These are phyloP conservation scores for Hermaeophaga mercurialis DNA, from an alignment of 2,888 invertebrate species.

Conservation along the genomic window DNA sequence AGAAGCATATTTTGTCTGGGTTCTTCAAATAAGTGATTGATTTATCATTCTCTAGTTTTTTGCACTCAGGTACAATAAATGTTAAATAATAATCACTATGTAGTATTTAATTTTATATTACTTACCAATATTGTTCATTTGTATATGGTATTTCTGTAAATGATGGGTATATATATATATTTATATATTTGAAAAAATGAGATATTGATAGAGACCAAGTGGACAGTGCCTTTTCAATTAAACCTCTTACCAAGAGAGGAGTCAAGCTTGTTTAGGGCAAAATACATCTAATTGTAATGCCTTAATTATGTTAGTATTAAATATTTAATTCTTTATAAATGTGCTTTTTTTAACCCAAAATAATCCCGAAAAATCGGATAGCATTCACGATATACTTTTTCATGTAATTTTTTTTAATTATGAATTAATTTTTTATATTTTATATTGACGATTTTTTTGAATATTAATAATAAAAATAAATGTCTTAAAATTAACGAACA, in stretches of 20 bases:
- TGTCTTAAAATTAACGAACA: too few relatives aligned
- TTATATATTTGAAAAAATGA: conserved; percentile 35
- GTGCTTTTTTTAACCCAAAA: too few relatives aligned
- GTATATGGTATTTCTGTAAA: conserved; percentile 38
- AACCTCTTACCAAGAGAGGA: conserved; percentile 32
- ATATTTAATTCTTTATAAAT: conserved; percentile 43
- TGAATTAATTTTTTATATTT: too few relatives aligned
- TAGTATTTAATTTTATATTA: conserved; percentile 43
- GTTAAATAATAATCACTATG: conserved; percentile 36
- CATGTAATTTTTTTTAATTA: too few relatives aligned
- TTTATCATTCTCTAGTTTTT: conserved; percentile 34
- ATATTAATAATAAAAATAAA: too few relatives aligned
- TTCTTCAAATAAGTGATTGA: too few relatives aligned
- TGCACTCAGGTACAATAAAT: conserved; percentile 44
- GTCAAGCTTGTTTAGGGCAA: conserved; percentile 46
- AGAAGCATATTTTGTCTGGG: too few relatives aligned
- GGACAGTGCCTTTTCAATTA: conserved; percentile 47
- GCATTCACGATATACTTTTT: too few relatives aligned
- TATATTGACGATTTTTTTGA: too few relatives aligned
- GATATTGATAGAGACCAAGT: conserved; percentile 46
- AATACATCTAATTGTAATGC: conserved; percentile 45
- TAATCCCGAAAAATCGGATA: too few relatives aligned
- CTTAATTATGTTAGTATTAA: conserved; percentile 49
- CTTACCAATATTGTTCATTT: conserved; percentile 35
- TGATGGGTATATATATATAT: conserved; percentile 37